Percentiles rank a stretch among this genome's conserved stretches.
phyloP scores from a whole-genome alignment of 2,113 vertebrate genomes.

The Carollia perspicillata region DNA sequence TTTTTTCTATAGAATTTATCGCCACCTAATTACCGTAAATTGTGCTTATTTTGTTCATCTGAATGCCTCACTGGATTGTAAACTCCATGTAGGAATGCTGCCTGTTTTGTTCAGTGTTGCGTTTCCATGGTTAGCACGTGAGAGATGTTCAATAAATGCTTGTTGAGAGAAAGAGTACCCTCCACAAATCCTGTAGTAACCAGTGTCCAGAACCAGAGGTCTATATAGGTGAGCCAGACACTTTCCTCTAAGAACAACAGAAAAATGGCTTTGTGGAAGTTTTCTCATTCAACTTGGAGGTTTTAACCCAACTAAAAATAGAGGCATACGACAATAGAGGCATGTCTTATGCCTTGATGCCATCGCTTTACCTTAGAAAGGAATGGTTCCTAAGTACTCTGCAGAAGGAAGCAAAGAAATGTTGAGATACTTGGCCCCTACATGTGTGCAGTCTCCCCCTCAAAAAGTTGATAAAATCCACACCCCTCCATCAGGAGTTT shows the following conservation, averaged over 20 bases:
- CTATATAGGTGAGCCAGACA: not conserved
- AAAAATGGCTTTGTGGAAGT: not conserved
- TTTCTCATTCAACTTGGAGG: not conserved
- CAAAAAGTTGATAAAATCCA: not conserved
- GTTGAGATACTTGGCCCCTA: not conserved
- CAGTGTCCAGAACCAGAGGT: not conserved
- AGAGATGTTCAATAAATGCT: not conserved
- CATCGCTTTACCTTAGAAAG: not conserved
- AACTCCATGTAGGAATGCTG: not conserved
- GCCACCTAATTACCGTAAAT: not conserved
- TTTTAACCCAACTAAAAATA: slow-evolving; percentile 12
- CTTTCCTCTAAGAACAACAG: not conserved
- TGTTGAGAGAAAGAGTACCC: not conserved
- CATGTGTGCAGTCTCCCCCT: not conserved
- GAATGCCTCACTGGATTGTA: not conserved
- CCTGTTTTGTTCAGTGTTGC: slow-evolving; percentile 10
- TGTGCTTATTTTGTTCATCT: not conserved
- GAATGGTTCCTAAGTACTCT: not conserved
- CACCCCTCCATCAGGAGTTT: not conserved
- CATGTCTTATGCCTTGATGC: not conserved
- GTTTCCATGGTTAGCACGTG: not conserved
- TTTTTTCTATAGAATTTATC: not conserved
- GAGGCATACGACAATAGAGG: too few relatives aligned
- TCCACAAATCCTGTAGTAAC: not conserved
- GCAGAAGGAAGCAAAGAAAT: not conserved